These are phyloP conservation scores for Chlorops oryzae DNA, from an alignment of 1,140 invertebrate genomes.

Conservation along the genomic window DNA sequence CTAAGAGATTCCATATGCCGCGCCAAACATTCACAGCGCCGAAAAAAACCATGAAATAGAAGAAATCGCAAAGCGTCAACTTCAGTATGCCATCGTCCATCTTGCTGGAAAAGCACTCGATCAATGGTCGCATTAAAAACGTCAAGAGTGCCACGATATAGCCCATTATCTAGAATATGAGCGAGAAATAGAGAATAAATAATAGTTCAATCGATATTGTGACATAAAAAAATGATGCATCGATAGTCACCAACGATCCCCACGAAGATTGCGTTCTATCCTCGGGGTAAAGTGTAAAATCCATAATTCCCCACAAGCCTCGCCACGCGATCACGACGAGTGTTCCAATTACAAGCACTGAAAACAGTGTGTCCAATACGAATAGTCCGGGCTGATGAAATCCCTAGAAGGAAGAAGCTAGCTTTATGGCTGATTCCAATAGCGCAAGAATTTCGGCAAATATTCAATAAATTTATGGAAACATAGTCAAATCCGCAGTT, in stretches of 20 bases:
- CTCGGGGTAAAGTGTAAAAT: conserved; percentile 69
- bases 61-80: conserved; percentile 65
- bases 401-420: conserved; percentile 50
- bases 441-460: neutral
- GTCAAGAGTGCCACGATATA: conserved; percentile 65
- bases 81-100: conserved; percentile 57
- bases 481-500: no score
- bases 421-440: neutral
- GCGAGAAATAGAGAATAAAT: conserved; percentile 47
- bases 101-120: conserved; percentile 61
- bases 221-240: neutral
- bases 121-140: conserved; percentile 65
- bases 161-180: conserved; percentile 60
- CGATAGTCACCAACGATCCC: conserved; percentile 66
- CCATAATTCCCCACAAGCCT: conserved; percentile 73
- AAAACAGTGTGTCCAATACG: conserved; percentile 78
- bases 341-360: conserved; percentile 73
- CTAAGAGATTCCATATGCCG: conserved; percentile 73
- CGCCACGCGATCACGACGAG: conserved; percentile 83
- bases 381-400: conserved; percentile 65
- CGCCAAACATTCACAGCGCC: conserved; percentile 83
- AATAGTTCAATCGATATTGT: conserved; percentile 8
- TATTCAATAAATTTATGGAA: neutral
- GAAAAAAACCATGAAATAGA: conserved; percentile 68
- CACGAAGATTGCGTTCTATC: conserved; percentile 58